Evolutionary conservation across 1,140 invertebrate genomes (phyloP).

Genomic region (Yoshiicerus persimilis): DNA sequence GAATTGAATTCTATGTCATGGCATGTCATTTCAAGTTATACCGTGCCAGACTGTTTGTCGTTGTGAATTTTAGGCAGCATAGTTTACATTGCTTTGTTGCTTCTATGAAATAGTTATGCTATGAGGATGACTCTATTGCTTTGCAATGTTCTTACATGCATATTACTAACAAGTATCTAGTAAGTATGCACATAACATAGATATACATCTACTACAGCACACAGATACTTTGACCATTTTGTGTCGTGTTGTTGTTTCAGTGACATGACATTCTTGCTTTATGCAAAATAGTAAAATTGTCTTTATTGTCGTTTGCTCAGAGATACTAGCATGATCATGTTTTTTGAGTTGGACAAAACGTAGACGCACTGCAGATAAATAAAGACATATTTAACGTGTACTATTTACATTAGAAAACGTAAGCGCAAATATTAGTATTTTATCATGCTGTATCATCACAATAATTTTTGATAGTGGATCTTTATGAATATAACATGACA

Average conservation of each 20-base stretch:
- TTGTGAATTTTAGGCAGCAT: not conserved
- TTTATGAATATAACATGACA: not conserved
- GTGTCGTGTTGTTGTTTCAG: not conserved
- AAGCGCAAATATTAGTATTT: not conserved
- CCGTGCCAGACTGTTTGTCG: not conserved
- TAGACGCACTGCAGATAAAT: not conserved
- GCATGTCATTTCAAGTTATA: not conserved
- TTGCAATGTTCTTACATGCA: not conserved
- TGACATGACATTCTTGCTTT: not conserved
- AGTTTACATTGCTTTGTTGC: not conserved
- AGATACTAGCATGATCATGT: not conserved
- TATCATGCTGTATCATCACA: not conserved
- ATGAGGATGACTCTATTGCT: not conserved
- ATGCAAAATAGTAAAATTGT: not conserved
- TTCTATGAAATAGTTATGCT: not conserved
- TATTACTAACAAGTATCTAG: not conserved
- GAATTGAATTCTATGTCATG: not conserved
- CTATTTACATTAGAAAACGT: not conserved
- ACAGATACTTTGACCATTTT: too few species aligned
- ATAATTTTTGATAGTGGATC: not conserved
- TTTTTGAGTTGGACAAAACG: not conserved
- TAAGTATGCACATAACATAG: not conserved
- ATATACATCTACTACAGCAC: too few species aligned
- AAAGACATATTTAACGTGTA: not conserved
- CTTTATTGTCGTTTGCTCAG: not conserved